Evolutionary conservation across 1,140 invertebrate species (phyloP).

Genomic region (Pseudomyrmex sp.): DNA sequence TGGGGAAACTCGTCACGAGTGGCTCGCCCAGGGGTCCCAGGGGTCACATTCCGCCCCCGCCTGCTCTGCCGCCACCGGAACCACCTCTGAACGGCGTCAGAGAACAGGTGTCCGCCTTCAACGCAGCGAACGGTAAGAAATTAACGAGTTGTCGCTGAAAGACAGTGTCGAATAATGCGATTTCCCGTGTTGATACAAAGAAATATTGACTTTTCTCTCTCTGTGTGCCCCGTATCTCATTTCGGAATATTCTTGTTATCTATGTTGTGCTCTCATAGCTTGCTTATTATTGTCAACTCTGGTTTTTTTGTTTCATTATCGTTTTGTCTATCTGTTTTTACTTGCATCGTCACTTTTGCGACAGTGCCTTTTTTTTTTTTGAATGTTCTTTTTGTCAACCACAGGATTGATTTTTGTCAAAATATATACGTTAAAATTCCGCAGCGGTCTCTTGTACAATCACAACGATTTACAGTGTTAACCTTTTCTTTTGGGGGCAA

Average conservation of each 20-base stretch:
- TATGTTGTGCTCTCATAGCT: too few species aligned
- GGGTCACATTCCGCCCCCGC: conserved; percentile 87
- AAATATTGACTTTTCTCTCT: too few species aligned
- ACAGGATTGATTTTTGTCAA: too few species aligned
- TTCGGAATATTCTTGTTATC: too few species aligned
- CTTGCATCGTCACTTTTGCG: too few species aligned
- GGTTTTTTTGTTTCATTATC: too few species aligned
- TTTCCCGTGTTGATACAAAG: too few species aligned
- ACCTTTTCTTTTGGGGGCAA: neutral
- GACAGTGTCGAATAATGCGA: neutral
- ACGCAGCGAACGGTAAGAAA: conserved; percentile 83
- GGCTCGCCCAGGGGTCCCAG: conserved; percentile 83
- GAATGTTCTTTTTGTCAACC: too few species aligned
- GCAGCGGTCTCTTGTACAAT: neutral
- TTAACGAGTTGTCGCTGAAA: conserved; percentile 5
- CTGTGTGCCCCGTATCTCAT: too few species aligned
- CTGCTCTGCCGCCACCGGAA: conserved; percentile 87
- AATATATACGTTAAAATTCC: neutral
- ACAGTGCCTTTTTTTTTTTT: too few species aligned
- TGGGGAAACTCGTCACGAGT: conserved; percentile 89
- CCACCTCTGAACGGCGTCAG: conserved; percentile 87
- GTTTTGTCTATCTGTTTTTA: too few species aligned
- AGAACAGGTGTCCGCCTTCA: conserved; percentile 87
- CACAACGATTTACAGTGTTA: neutral
- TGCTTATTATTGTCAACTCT: too few species aligned